phyloP scores from a whole-genome alignment of 2,113 vertebrate genomes.

The Callocephalon fimbriatum region DNA sequence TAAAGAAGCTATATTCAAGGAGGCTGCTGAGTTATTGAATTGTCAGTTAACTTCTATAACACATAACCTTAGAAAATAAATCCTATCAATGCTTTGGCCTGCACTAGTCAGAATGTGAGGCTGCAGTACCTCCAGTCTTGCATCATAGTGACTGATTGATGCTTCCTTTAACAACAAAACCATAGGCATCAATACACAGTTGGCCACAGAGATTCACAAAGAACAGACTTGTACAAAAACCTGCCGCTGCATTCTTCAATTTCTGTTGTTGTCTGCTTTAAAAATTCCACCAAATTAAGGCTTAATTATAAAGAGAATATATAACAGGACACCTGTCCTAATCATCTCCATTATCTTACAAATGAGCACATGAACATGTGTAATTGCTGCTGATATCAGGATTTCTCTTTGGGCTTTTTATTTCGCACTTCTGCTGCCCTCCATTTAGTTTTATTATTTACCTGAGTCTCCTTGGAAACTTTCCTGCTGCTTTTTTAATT shows the following conservation, averaged over 20 bases:
- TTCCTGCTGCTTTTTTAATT: neutral
- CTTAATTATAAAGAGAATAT: constrained; percentile 13
- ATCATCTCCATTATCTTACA: neutral
- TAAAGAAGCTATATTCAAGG: neutral
- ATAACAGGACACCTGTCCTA: neutral
- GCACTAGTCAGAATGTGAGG: neutral
- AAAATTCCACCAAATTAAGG: neutral
- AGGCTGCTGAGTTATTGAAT: constrained; percentile 22
- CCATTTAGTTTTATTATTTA: constrained; percentile 11
- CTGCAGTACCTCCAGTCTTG: neutral
- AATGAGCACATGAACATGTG: neutral
- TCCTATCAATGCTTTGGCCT: neutral
- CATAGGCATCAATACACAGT: neutral
- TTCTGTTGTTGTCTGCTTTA: neutral
- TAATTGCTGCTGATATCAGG: neutral
- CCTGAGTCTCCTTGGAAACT: neutral
- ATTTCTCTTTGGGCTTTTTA: neutral
- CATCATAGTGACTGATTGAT: neutral
- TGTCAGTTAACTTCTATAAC: constrained; percentile 7
- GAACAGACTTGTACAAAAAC: neutral
- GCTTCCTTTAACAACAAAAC: constrained; percentile 21
- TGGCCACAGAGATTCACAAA: neutral
- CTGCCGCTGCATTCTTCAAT: neutral
- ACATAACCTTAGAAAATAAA: constrained; percentile 17
- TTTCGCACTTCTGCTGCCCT: neutral